These are phyloP conservation scores for Argyresthia goedartella DNA, from an alignment of 2,888 invertebrate species.

Conservation along the genomic window DNA sequence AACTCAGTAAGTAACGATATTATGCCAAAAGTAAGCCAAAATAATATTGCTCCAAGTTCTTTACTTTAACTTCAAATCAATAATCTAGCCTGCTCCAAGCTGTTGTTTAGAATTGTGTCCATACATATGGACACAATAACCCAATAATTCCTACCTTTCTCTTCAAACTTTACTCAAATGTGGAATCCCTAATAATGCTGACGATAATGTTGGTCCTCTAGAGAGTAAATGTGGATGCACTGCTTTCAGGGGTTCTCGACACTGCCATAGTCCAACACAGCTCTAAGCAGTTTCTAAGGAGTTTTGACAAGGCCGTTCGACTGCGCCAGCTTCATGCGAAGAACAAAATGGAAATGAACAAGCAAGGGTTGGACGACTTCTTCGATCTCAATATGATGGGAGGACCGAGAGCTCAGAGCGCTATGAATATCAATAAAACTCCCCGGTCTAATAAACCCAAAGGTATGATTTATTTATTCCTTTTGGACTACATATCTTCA, in stretches of 20 bases:
- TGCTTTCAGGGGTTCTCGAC: slow-evolving; percentile 71
- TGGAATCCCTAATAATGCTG: too few species aligned
- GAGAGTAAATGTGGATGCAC: too few species aligned
- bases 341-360: slow-evolving; percentile 33
- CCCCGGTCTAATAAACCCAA: background rate
- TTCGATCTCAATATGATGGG: slow-evolving; percentile 51
- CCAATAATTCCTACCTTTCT: too few species aligned
- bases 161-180: too few species aligned
- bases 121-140: too few species aligned
- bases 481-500: too few species aligned
- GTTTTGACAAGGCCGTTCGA: slow-evolving; percentile 71
- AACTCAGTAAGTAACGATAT: slow-evolving; percentile 57
- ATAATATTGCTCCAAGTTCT: background rate
- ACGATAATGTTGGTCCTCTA: too few species aligned
- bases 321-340: slow-evolving; percentile 49
- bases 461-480: background rate
- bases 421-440: slow-evolving; percentile 15
- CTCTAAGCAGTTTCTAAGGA: slow-evolving; percentile 73
- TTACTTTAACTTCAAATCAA: background rate
- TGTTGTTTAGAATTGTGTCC: too few species aligned
- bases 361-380: slow-evolving; percentile 46
- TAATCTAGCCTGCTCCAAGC: background rate
- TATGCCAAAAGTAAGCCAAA: too few species aligned
- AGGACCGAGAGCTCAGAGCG: slow-evolving; percentile 41
- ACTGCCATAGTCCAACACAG: slow-evolving; percentile 68